These are phyloP conservation scores for Metellina segmentata DNA, from an alignment of 2,888 invertebrate genomes.

Conservation along the genomic window DNA sequence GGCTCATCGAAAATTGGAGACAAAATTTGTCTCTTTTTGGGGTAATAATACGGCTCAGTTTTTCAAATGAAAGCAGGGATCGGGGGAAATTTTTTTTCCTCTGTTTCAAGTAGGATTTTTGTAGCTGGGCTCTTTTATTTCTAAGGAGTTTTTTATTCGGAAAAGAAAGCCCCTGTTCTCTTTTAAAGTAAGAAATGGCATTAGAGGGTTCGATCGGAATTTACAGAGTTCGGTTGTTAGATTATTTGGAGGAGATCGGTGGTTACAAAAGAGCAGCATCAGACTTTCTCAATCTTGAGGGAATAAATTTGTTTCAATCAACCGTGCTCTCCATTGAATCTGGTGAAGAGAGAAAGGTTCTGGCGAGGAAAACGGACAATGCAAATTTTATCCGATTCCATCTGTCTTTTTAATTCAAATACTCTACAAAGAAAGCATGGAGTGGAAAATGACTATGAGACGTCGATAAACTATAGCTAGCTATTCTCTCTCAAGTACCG, in stretches of 20 bases:
- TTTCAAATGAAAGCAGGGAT: no score
- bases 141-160: background rate
- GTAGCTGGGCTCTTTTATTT: background rate
- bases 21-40: slow-evolving; percentile 20
- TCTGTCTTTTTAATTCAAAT: background rate
- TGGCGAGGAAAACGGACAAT: background rate
- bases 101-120: background rate
- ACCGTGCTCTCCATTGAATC: background rate
- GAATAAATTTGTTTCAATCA: slow-evolving; percentile 28
- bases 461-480: no score
- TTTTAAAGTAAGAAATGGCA: background rate
- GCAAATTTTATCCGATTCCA: background rate
- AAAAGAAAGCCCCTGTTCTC: background rate
- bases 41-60: background rate
- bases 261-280: background rate
- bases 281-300: background rate
- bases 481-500: no score
- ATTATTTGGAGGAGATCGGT: background rate
- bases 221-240: background rate
- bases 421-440: background rate
- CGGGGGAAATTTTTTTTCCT: background rate
- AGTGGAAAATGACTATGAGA: background rate
- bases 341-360: background rate
- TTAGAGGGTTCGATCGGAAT: background rate
- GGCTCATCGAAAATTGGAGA: slow-evolving; percentile 42